These are phyloP conservation scores for Ctenochaetus hawaiiensis DNA, from an alignment of 2,797 vertebrate genomes.

Conservation along the genomic window DNA sequence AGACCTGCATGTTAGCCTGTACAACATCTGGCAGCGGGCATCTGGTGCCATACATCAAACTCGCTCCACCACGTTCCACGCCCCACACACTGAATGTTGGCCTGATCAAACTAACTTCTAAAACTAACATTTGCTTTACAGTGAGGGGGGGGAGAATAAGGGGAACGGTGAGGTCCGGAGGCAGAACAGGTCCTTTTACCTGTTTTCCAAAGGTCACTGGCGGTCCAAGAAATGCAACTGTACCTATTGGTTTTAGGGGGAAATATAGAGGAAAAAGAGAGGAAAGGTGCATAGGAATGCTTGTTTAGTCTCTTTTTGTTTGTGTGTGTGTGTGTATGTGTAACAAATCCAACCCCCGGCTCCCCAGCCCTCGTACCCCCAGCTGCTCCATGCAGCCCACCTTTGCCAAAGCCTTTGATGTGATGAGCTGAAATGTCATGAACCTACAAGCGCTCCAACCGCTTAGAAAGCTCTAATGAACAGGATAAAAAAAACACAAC, in stretches of 20 bases:
- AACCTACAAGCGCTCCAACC: constrained; percentile 70
- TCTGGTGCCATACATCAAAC: constrained; percentile 88
- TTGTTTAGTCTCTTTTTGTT: constrained; percentile 36
- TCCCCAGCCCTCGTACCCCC: constrained; percentile 45
- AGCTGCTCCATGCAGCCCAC: constrained; percentile 54
- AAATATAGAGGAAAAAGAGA: constrained; percentile 3
- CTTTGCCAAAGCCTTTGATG: constrained; percentile 72
- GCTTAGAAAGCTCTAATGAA: constrained; percentile 80
- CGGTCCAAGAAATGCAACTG: constrained; percentile 40
- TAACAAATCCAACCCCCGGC: constrained; percentile 39
- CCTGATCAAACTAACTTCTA: constrained; percentile 80
- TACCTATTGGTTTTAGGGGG: constrained; percentile 22
- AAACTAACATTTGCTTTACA: constrained; percentile 84
- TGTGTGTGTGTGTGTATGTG: constrained; percentile 9
- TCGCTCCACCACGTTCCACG: constrained; percentile 67
- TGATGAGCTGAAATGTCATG: constrained; percentile 76
- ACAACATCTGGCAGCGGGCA: constrained; percentile 86
- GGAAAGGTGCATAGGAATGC: constrained; percentile 27
- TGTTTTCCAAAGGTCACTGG: constrained; percentile 66
- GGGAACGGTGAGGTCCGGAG: constrained; percentile 31
- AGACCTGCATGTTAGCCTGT: constrained; percentile 78
- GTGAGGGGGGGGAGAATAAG: neutral
- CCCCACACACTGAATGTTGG: constrained; percentile 68
- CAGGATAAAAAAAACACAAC: constrained; percentile 74
- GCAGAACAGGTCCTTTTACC: constrained; percentile 58